Evolutionary conservation across 2,888 invertebrate species (phyloP), one percentile per base, ranked within the genome.

Genomic region (Amblyjoppa fuscipennis): DNA sequence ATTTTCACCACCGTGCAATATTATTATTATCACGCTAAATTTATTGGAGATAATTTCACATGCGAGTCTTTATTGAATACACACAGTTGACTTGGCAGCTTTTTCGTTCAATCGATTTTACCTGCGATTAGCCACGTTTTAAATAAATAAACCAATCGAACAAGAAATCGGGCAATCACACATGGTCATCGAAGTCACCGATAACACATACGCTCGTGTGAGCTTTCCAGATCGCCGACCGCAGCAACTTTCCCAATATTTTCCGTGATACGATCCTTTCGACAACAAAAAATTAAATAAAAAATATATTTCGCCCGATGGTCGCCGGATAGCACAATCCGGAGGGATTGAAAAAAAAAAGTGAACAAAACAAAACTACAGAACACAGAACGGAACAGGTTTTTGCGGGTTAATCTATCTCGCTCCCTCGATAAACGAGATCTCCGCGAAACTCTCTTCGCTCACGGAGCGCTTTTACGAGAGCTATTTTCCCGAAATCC

Each of bases 241-340:
- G 45, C 83, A 61, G 61, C 74, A 80, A 80, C 68, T 41, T 51
- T 79, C 75, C 41, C 83, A 74, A 83, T 80, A 75, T 69, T 68
- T 61, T 64, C 16, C 16, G 74, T 64, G 80, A 79, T 74, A 79
- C 68, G 73, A 73, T 73, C 45, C 41, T 79, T 66, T 73, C 45
- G 56, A 56, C 41, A 45, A 41, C 56, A 49, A 69, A 49, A 49
- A 20, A 68, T 11, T 41, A 11, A 41, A 41, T 41, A 59, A 74
- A 66, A 79, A 45, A 68, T 59, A 9, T 61, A 41, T 41, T 41
- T 41, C 11, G 68, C 28, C 11, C 66, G 56, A 69, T 75, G 38
- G 68, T 64, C 59, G 16, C 41, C 41, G 51, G 56, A 71, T 70
- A 69, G 49, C 16, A 45, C 61, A 68, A 69, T 70, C 78, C 64